Evolutionary conservation across 2,113 vertebrate species (phyloP).

Genomic region (Ranitomeya imitator): DNA sequence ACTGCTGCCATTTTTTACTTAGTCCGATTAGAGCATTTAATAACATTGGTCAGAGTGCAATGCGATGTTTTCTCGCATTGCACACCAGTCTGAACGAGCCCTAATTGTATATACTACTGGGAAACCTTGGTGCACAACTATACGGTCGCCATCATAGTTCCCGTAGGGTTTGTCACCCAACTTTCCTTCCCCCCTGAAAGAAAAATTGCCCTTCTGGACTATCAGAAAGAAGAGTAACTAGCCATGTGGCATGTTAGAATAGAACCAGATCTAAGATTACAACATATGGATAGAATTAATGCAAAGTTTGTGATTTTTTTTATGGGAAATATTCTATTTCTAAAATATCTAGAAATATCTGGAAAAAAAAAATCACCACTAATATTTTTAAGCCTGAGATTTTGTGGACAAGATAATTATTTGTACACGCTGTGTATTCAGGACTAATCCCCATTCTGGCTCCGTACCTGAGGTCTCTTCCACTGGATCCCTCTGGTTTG

Average conservation of each 20-base stretch:
- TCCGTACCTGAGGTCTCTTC: constrained; percentile 67
- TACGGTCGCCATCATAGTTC: not conserved
- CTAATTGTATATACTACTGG: not conserved
- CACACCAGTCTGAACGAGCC: no score
- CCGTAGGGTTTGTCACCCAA: not conserved
- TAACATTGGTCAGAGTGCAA: no score
- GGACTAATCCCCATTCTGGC: not conserved
- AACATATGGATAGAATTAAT: not conserved
- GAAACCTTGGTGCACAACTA: not conserved
- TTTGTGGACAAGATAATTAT: not conserved
- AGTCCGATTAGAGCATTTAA: no score
- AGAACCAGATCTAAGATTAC: not conserved
- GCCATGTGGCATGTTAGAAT: not conserved
- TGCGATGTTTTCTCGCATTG: no score
- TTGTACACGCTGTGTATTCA: not conserved
- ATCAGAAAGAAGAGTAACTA: not conserved
- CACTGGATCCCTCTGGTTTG: constrained; percentile 64
- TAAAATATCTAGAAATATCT: not conserved
- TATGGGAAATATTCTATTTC: no score
- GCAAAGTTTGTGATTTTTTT: no score
- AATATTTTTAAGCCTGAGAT: not conserved
- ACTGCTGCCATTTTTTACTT: no score
- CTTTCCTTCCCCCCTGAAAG: not conserved
- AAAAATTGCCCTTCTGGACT: not conserved
- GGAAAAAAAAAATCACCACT: not conserved